These are phyloP conservation scores for Megathymus violae DNA, from an alignment of 1,140 invertebrate species.

Conservation along the genomic window DNA sequence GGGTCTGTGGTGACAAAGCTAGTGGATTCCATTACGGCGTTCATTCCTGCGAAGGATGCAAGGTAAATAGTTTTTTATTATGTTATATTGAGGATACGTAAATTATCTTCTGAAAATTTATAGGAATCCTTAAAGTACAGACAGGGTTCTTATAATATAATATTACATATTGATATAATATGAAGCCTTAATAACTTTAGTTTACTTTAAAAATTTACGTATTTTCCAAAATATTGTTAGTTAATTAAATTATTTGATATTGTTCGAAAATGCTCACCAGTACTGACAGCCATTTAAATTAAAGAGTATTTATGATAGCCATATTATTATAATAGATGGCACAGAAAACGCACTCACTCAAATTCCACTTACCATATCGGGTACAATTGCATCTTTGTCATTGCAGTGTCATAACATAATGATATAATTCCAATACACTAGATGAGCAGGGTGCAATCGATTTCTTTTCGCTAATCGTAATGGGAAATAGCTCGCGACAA, in stretches of 20 bases:
- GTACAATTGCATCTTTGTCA: conserved; percentile 9
- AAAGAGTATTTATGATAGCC: too few relatives aligned
- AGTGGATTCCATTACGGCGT: conserved; percentile 99
- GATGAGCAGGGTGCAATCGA: conserved; percentile 18
- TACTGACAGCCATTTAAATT: conserved; percentile 23
- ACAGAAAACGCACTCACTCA: too few relatives aligned
- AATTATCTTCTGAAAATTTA: background rate
- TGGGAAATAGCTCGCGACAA: conserved; percentile 25
- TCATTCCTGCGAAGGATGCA: conserved; percentile 99
- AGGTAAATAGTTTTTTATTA: conserved; percentile 86
- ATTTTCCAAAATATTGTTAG: background rate
- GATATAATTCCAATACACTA: conserved; percentile 6
- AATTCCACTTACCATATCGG: background rate
- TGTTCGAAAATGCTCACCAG: conserved; percentile 45
- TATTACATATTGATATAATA: too few relatives aligned
- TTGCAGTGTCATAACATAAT: conserved; percentile 1
- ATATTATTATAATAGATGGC: too few relatives aligned
- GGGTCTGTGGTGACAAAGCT: conserved; percentile 99
- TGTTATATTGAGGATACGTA: background rate
- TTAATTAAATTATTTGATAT: conserved; percentile 2
- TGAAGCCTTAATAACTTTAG: background rate
- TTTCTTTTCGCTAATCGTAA: conserved; percentile 23
- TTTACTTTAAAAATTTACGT: background rate
- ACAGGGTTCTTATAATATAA: too few relatives aligned
- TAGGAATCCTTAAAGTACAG: too few relatives aligned